Evolutionary conservation across 2,888 invertebrate genomes (phyloP).

Genomic region (Drosophila paramelanica): DNA sequence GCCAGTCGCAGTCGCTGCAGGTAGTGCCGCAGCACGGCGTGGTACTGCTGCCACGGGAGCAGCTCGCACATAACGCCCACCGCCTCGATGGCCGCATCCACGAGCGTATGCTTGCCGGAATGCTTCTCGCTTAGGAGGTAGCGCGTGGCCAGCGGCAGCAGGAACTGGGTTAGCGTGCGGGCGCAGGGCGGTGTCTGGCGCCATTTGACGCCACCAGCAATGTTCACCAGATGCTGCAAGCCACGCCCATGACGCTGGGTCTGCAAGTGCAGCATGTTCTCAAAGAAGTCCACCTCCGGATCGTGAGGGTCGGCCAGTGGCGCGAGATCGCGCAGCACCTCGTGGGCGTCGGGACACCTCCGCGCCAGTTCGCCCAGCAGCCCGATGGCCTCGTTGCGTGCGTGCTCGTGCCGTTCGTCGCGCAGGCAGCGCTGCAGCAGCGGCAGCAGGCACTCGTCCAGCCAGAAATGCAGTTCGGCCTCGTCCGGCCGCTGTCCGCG

Average conservation of each 20-base stretch:
- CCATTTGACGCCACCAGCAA: conserved; percentile 87
- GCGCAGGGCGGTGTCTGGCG: conserved; percentile 87
- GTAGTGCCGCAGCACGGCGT: conserved; percentile 92
- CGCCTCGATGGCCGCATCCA: conserved; percentile 94
- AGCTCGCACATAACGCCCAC: conserved; percentile 91
- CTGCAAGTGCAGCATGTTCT: conserved; percentile 95
- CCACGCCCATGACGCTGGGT: conserved; percentile 94
- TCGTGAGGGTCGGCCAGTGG: conserved; percentile 88
- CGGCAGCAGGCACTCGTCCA: conserved; percentile 90
- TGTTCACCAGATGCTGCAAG: conserved; percentile 89
- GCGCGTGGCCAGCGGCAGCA: conserved; percentile 92
- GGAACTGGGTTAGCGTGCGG: conserved; percentile 92
- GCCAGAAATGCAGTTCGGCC: conserved; percentile 88
- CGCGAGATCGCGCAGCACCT: conserved; percentile 90
- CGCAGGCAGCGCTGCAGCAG: conserved; percentile 90
- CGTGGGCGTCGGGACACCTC: conserved; percentile 90
- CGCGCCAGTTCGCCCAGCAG: conserved; percentile 91
- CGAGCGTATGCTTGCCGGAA: conserved; percentile 90
- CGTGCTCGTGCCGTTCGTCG: conserved; percentile 89
- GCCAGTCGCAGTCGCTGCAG: conserved; percentile 90
- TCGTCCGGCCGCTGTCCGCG: conserved; percentile 68
- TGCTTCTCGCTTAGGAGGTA: conserved; percentile 93
- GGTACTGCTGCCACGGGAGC: conserved; percentile 96
- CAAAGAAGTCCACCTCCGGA: conserved; percentile 96
- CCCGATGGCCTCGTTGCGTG: conserved; percentile 92